Base-by-base conservation (phyloP, 2,888 invertebrate species). In the Octonoba sinensis region DNA sequence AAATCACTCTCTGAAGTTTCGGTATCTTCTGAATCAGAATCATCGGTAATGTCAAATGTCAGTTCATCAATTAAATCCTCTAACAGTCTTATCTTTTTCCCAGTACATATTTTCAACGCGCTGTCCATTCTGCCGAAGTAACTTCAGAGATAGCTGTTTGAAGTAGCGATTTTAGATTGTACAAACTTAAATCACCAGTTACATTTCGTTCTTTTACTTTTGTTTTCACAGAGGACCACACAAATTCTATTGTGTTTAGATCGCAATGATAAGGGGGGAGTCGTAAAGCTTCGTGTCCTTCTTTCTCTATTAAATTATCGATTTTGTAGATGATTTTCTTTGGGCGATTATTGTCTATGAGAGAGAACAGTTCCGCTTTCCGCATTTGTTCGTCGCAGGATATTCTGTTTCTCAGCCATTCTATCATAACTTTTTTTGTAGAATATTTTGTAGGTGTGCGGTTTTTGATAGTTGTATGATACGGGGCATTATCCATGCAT, bases 351-450 rank as follows among this genome's bases (percentile, higher is more conserved):
- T n/a, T n/a, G n/a, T n/a, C n/a, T n/a, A n/a, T n/a, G n/a, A n/a
- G 47, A 47, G 47, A 47, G 15, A 47, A 47, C 15, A 47, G 47
- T 47, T 47, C 47, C 22, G 15, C 11, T 44, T 76, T 18, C 22
- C 15, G 22, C 16, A 44, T 78, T 18, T 72, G 72, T 15, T 62
- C 15, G 11, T 69, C 16, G 22, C 15, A 65, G 51, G n/a, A n/a
- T n/a, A n/a, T n/a, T n/a, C n/a, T 67, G 11, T 13, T 65, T 69
- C 15, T 20, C 66, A 67, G 62, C 16, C 22, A 44, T 4, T 64
- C 62, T 73, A 18, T 20, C 24, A 27, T 47, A n/a, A 20, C 44
- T 71, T 22, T 56, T 27, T 49, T 54, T 22, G 13, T 64, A 27
- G 24, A 24, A 27, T n/a, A 24, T 64, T 20, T 27, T 20, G 65